phyloP scores from a whole-genome alignment of 2,888 invertebrate species.

The Trypoxylon attenuatum region DNA sequence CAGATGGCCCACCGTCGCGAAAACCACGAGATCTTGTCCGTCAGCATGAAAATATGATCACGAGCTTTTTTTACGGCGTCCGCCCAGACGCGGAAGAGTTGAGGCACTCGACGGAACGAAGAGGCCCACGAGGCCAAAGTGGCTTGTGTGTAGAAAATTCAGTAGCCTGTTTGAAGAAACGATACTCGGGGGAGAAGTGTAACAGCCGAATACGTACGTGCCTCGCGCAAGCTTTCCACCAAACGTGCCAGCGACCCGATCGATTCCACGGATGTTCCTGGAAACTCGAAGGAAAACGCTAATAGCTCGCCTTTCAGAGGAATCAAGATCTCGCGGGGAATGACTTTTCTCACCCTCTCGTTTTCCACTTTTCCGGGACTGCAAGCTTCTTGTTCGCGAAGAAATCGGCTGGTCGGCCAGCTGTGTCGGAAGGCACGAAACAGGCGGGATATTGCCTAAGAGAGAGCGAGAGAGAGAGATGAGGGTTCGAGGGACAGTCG shows the following conservation, averaged over 20 bases:
- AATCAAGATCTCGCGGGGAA: background rate
- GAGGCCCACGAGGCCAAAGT: background rate
- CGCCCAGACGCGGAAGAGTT: background rate
- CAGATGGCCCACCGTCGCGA: too few relatives aligned
- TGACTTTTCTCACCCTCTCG: background rate
- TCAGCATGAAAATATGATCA: background rate
- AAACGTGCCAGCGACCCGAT: background rate
- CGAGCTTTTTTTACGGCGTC: background rate
- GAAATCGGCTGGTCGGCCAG: background rate
- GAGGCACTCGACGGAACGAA: too few relatives aligned
- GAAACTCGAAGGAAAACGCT: background rate
- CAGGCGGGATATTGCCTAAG: background rate
- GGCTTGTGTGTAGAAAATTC: background rate
- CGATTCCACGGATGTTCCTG: background rate
- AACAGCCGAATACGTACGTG: background rate
- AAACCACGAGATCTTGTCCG: too few relatives aligned
- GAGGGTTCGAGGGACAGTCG: conserved; percentile 9
- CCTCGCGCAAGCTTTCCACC: background rate
- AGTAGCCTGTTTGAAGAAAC: background rate
- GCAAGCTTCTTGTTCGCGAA: background rate
- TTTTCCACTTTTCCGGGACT: background rate
- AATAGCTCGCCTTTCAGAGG: background rate
- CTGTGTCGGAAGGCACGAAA: background rate
- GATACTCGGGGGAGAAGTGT: background rate
- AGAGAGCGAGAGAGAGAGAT: background rate